phyloP scores from a whole-genome alignment of 2,113 vertebrate species.

The Tiliqua scincoides region DNA sequence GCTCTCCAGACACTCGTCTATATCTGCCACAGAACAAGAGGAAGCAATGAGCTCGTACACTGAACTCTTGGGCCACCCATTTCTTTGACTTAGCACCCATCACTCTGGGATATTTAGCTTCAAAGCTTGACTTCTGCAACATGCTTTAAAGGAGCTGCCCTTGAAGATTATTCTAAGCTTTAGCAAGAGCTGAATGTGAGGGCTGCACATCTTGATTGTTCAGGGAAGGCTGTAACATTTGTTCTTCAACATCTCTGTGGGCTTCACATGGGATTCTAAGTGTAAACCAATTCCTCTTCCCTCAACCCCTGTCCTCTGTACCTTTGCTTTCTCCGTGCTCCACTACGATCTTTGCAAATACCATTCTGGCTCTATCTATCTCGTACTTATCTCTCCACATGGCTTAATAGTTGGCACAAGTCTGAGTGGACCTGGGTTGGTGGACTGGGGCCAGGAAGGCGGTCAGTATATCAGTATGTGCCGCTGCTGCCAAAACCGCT shows the following conservation, averaged over 20 bases:
- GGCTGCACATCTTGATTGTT: background rate
- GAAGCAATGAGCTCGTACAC: rapidly evolving
- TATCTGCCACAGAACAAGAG: constrained; percentile 74
- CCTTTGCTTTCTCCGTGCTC: too few relatives aligned
- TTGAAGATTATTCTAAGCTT: background rate
- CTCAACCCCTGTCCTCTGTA: background rate
- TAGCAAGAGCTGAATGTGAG: too few relatives aligned
- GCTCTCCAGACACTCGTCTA: constrained; percentile 89
- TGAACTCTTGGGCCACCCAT: background rate
- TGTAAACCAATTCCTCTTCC: background rate
- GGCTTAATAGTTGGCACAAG: too few relatives aligned
- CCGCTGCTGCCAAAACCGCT: too few relatives aligned
- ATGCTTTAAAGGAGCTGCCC: background rate
- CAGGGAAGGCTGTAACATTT: background rate
- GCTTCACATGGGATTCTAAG: background rate
- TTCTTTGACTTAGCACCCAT: background rate
- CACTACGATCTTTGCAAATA: too few relatives aligned
- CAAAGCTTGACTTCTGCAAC: background rate
- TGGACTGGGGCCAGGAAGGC: too few relatives aligned
- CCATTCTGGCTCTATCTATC: too few relatives aligned
- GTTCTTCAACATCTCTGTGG: background rate
- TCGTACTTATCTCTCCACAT: too few relatives aligned
- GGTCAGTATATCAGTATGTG: too few relatives aligned
- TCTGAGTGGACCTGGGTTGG: too few relatives aligned
- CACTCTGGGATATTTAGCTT: background rate